Evolutionary conservation across 2,888 invertebrate genomes (phyloP).

Genomic region (Sipha maydis): DNA sequence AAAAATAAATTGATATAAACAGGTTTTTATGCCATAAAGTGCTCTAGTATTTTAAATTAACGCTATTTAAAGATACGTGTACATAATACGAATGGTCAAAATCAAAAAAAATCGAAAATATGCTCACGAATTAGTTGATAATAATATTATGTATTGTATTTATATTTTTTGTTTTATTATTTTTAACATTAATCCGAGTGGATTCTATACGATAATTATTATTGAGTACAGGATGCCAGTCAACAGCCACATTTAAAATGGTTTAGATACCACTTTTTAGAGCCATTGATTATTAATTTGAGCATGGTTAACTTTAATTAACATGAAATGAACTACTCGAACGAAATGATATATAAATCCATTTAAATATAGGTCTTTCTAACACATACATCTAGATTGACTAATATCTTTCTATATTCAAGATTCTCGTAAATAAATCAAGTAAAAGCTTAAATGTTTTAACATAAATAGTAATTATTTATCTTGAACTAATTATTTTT

Average conservation of each 20-base stretch:
- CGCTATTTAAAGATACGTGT: too few relatives aligned
- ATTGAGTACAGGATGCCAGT: not conserved
- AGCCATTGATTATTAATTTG: constrained; percentile 6
- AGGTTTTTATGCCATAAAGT: too few relatives aligned
- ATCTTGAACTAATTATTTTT: not conserved
- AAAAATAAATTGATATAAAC: too few relatives aligned
- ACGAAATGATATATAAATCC: not conserved
- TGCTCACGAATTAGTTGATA: too few relatives aligned
- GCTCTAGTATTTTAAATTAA: too few relatives aligned
- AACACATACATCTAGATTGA: not conserved
- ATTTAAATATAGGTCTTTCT: not conserved
- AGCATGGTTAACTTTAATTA: constrained; percentile 6
- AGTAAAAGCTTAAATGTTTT: not conserved
- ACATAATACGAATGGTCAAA: too few relatives aligned
- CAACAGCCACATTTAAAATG: not conserved
- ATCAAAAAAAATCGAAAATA: too few relatives aligned
- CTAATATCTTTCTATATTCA: not conserved
- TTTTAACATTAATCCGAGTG: too few relatives aligned
- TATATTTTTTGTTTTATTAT: too few relatives aligned
- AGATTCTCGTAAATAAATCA: not conserved
- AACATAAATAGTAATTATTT: not conserved
- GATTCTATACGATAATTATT: not conserved
- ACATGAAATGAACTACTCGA: not conserved
- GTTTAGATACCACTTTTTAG: constrained; percentile 1
- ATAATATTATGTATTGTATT: too few relatives aligned